A percentile compares a stretch with the other conserved stretches of the same genome.
Conservation (phyloP, 2,797 vertebrate genomes). For the Chelon auratus region DNA sequence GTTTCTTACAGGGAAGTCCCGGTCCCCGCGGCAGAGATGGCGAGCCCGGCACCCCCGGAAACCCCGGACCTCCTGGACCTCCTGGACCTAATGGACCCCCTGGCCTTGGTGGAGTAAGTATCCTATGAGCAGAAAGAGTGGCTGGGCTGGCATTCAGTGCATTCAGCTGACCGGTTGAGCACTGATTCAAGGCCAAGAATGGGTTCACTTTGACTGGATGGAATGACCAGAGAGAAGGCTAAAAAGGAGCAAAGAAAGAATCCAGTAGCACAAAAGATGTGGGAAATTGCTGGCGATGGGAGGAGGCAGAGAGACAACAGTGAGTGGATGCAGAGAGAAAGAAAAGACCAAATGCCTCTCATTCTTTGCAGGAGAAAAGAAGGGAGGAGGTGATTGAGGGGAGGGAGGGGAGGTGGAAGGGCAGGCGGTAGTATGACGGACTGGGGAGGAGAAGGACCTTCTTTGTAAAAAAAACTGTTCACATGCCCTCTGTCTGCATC, state of each 20-base stretch:
- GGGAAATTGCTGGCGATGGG: slow-evolving; percentile 41
- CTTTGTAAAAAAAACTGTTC: slow-evolving; percentile 74
- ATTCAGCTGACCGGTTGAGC: slow-evolving; percentile 46
- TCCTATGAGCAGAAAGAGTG: slow-evolving; percentile 25
- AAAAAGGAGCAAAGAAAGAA: slow-evolving; percentile 40
- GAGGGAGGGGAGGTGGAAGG: slow-evolving; percentile 28
- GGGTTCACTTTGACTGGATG: slow-evolving; percentile 33
- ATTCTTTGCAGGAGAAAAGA: slow-evolving; percentile 69
- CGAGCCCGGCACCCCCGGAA: slow-evolving; percentile 95
- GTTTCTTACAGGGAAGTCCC: slow-evolving; percentile 81
- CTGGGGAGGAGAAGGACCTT: slow-evolving; percentile 37
- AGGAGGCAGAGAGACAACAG: slow-evolving; percentile 59
- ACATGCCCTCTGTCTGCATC: slow-evolving; percentile 64
- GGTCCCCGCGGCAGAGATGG: slow-evolving; percentile 96
- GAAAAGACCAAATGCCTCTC: slow-evolving; percentile 70
- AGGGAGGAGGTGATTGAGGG: slow-evolving; percentile 43
- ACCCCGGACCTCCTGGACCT: slow-evolving; percentile 92
- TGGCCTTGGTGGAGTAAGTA: slow-evolving; percentile 93
- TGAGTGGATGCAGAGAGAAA: slow-evolving; percentile 51
- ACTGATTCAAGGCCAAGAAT: slow-evolving; percentile 37
- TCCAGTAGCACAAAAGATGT: slow-evolving; percentile 64
- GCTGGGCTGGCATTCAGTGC: slow-evolving; percentile 19
- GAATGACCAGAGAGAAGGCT: slow-evolving; percentile 40
- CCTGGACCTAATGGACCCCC: slow-evolving; percentile 86
- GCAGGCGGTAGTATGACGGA: slow-evolving; percentile 52